These are phyloP conservation scores for Aphelinus atriplicis DNA, from an alignment of 1,140 invertebrate genomes.

Conservation along the genomic window DNA sequence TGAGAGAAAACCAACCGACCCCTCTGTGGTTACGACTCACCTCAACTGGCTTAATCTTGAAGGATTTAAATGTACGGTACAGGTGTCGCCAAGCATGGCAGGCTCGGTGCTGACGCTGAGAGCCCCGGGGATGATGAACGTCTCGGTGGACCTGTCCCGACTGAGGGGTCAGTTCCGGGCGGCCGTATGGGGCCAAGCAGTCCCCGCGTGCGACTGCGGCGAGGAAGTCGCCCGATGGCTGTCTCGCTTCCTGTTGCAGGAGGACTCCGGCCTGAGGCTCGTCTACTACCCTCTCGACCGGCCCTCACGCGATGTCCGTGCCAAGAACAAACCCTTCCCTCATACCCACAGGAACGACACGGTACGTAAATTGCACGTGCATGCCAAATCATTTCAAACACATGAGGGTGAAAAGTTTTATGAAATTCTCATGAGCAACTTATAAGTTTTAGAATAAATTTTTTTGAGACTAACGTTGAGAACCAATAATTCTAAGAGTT, in stretches of 20 bases:
- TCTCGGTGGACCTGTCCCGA: conserved; percentile 66
- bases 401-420: no score
- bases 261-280: conserved; percentile 68
- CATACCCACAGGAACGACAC: conserved; percentile 47
- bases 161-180: conserved; percentile 61
- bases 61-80: not conserved
- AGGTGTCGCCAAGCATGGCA: conserved; percentile 60
- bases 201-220: conserved; percentile 71
- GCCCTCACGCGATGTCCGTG: conserved; percentile 52
- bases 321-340: conserved; percentile 50
- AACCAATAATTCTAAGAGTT: no score
- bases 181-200: conserved; percentile 63
- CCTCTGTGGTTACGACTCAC: no score
- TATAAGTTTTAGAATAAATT: no score
- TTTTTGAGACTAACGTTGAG: no score
- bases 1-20: no score
- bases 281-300: conserved; percentile 69
- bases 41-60: not conserved
- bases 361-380: conserved; percentile 44
- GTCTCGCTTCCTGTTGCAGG: conserved; percentile 68
- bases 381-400: no score
- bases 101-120: conserved; percentile 63
- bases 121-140: conserved; percentile 64
- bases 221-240: conserved; percentile 72
- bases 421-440: no score